Percentiles rank a stretch among this genome's conserved stretches.
Conservation (phyloP, 2,113 vertebrate genomes). For the Xenopus laevis region DNA sequence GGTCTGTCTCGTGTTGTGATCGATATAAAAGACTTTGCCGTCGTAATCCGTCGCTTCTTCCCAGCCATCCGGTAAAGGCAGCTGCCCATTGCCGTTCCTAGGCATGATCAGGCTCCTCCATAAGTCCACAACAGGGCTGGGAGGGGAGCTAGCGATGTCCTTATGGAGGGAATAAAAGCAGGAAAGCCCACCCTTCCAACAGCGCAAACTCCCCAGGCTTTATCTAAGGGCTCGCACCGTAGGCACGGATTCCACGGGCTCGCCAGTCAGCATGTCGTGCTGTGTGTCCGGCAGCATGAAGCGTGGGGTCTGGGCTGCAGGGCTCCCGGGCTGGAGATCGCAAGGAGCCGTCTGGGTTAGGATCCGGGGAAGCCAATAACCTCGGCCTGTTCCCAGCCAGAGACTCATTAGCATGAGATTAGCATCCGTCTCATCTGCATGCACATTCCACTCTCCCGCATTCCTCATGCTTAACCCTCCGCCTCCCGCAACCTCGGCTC, state of each 20-base stretch:
- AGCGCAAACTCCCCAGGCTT: not conserved
- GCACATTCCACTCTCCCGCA: conserved; percentile 75
- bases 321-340: conserved; percentile 50
- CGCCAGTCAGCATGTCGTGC: conserved; percentile 58
- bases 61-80: conserved; percentile 81
- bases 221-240: conserved; percentile 26
- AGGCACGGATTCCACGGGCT: conserved; percentile 1
- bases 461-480: conserved; percentile 73
- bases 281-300: conserved; percentile 49
- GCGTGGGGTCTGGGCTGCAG: conserved; percentile 30
- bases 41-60: conserved; percentile 80
- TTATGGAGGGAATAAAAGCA: not conserved
- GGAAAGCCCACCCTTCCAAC: conserved; percentile 14
- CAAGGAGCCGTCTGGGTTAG: conserved; percentile 59
- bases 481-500: conserved; percentile 13
- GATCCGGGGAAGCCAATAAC: conserved; percentile 55
- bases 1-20: conserved; percentile 75
- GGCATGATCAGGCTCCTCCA: conserved; percentile 77
- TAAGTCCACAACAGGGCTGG: conserved; percentile 56
- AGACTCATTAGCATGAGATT: conserved; percentile 74
- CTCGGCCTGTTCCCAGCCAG: conserved; percentile 59
- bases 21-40: conserved; percentile 79
- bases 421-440: conserved; percentile 75
- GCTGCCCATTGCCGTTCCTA: conserved; percentile 78
- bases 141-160: conserved; percentile 46